phyloP scores from a whole-genome alignment of 2,797 vertebrate genomes.

The Toxotes lorentzi region DNA sequence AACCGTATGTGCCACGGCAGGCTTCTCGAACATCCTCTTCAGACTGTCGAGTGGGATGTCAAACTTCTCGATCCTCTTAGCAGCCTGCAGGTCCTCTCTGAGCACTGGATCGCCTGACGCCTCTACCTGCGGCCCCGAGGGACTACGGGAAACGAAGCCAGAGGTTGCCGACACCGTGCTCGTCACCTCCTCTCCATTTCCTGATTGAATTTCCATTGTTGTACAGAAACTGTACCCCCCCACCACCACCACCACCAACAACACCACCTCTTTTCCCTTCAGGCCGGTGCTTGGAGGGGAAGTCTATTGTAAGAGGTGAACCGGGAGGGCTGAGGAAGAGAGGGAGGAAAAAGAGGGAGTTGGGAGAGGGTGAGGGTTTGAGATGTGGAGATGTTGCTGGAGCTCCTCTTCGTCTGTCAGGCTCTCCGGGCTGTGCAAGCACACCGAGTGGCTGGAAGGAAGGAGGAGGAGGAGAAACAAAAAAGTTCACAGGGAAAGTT shows the following conservation, averaged over 20 bases:
- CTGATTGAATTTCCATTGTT: conserved; percentile 91
- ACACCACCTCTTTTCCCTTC: conserved; percentile 43
- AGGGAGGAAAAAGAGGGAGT: conserved; percentile 15
- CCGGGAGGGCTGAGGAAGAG: conserved; percentile 44
- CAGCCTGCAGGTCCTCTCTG: conserved; percentile 78
- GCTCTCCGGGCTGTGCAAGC: conserved; percentile 45
- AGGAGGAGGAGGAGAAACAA: conserved; percentile 68
- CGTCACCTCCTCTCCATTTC: conserved; percentile 82
- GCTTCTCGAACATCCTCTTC: conserved; percentile 88
- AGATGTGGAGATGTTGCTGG: conserved; percentile 44
- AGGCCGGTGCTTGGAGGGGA: conserved; percentile 52
- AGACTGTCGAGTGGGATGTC: conserved; percentile 84
- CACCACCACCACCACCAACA: not conserved
- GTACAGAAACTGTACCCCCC: conserved; percentile 76
- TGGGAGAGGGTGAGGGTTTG: conserved; percentile 42
- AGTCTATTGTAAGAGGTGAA: conserved; percentile 67
- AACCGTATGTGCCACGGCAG: conserved; percentile 63
- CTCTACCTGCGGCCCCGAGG: conserved; percentile 66
- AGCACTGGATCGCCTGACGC: conserved; percentile 59
- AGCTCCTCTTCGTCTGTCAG: conserved; percentile 45
- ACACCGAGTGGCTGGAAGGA: conserved; percentile 50
- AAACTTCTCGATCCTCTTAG: conserved; percentile 84
- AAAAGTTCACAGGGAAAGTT: conserved; percentile 62
- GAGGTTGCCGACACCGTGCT: conserved; percentile 62
- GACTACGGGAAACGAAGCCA: conserved; percentile 60